A percentile compares a stretch with the other conserved stretches of the same genome.
phyloP scores from a whole-genome alignment of 2,888 invertebrate genomes.

The Drosophila trichaetosa region DNA sequence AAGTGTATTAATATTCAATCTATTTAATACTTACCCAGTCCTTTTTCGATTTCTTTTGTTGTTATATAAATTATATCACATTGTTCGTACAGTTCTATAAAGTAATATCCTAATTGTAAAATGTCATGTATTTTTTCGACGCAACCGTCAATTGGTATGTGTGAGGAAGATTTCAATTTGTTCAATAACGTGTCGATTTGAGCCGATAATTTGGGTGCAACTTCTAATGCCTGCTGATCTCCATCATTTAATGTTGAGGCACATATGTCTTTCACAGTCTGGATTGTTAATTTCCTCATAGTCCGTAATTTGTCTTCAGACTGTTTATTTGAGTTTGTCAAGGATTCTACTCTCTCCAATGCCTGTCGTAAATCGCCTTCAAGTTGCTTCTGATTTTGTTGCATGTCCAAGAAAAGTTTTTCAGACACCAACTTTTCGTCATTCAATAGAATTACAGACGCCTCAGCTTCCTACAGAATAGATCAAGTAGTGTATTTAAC shows the following conservation, averaged over 20 bases:
- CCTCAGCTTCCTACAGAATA: conserved; percentile 23
- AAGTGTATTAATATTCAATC: neutral
- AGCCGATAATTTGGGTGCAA: conserved; percentile 54
- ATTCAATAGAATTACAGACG: conserved; percentile 13
- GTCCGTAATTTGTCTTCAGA: conserved; percentile 36
- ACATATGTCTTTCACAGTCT: conserved; percentile 60
- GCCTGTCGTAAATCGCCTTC: conserved; percentile 37
- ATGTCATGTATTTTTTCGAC: conserved; percentile 52
- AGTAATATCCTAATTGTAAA: conserved; percentile 61
- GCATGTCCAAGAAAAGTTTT: conserved; percentile 21
- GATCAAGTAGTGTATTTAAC: neutral
- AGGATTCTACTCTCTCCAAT: conserved; percentile 26
- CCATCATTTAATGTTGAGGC: conserved; percentile 55
- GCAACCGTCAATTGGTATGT: conserved; percentile 28
- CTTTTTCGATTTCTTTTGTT: conserved; percentile 78
- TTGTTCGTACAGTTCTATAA: conserved; percentile 72
- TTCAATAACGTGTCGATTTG: conserved; percentile 58
- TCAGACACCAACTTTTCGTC: conserved; percentile 35
- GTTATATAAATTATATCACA: conserved; percentile 73
- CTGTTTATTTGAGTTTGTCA: conserved; percentile 38
- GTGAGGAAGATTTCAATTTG: conserved; percentile 45
- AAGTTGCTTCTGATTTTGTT: conserved; percentile 23
- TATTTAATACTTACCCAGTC: conserved; percentile 58
- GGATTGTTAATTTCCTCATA: conserved; percentile 53
- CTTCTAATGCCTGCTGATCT: conserved; percentile 59